Base-by-base conservation (phyloP, 2,113 vertebrate species). In the Rhinoderma darwinii region DNA sequence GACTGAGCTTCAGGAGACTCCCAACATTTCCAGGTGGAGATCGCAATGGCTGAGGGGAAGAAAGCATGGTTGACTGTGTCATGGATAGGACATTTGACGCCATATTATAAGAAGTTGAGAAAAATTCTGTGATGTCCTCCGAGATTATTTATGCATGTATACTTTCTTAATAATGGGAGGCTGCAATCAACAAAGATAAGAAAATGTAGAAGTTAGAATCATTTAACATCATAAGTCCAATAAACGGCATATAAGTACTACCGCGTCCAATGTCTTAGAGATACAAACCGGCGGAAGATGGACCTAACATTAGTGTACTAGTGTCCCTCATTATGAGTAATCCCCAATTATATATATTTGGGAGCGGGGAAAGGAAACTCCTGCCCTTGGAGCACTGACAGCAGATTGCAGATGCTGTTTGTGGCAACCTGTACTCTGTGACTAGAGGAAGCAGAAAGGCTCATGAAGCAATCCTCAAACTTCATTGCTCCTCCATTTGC, bases 31-130 rank as follows among this genome's bases (percentile, higher is more conserved):
- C 41, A 14, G 75, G 35, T 6, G 72, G 30, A 15, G 50, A 22
- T 3, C 80, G 86, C 32, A 51, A 56, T 1, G 83, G 77, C 15
- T 87, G 86, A 47, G 39, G 68, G 10, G 79, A 54, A 5, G 78
- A 37, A 18, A 47, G 66, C n/a, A 37, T 39, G 22, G 59, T 1
- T 1, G 18, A 1, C 32, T 15, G 27, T 4, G 54, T 41, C 4
- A 27, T 3, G 3, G 18, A 14, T 15, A 85, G 27, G 14, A 83
- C 25, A 25, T 89, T 54, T 0, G 84, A 80, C 15, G 84, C 68
- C 84, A 87, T 89, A 18, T 47, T 72, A 68, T 0, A 54, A 39
- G 32, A 22, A 35, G n/a, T n/a, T 39, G 32, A 70, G 35, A 22
- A 35, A 32, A 68, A 2, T 35, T 72, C 35, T 37, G 8, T 11